Evolutionary conservation across 2,113 vertebrate species (phyloP).

Genomic region (Notarius lentiginosus): DNA sequence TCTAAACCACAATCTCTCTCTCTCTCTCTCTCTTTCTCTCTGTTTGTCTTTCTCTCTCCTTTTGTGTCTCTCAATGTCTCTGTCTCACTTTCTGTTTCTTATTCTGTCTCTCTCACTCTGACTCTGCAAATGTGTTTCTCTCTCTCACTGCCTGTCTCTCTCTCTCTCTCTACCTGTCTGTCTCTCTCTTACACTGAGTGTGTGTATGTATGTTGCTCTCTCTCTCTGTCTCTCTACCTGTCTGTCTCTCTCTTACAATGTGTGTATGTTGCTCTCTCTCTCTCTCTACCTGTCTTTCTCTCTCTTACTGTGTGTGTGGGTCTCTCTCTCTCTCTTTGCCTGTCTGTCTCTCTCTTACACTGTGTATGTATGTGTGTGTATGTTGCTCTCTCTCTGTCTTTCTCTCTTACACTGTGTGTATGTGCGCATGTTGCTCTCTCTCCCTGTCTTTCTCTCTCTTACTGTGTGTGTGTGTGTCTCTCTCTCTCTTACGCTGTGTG

Average conservation of each 20-base stretch:
- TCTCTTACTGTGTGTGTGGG: background rate
- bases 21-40: background rate
- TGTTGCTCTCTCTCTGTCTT: background rate
- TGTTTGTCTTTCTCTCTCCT: background rate
- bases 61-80: conserved; percentile 14
- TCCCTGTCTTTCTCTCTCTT: background rate
- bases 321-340: background rate
- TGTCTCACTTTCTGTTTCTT: conserved; percentile 22
- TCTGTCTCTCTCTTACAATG: background rate
- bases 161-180: background rate
- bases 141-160: background rate
- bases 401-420: background rate
- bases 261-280: background rate
- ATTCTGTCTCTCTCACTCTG: too few species aligned
- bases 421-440: background rate
- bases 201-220: background rate
- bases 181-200: background rate
- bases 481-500: background rate
- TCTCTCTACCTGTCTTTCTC: background rate
- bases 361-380: background rate
- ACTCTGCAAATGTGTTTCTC: background rate
- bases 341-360: background rate
- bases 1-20: background rate
- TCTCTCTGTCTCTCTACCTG: background rate
- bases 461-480: background rate